Evolutionary conservation across 2,113 vertebrate species (phyloP).

Genomic region (Suncus etruscus): DNA sequence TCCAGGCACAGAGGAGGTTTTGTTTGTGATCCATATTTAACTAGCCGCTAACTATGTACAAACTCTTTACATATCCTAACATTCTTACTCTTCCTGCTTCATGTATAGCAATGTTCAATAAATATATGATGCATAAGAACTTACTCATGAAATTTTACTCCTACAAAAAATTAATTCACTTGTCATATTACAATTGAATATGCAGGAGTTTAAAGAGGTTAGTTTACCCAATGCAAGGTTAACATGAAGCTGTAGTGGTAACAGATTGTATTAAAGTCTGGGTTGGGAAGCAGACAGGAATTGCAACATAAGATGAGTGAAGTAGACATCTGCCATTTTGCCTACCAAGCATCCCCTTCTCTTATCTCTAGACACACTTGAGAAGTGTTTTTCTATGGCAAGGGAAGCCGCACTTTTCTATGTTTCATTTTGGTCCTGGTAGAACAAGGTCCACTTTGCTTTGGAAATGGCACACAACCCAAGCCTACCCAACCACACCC

Average conservation of each 20-base stretch:
- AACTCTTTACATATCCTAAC: not conserved
- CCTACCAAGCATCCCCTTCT: not conserved
- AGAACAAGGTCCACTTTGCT: slow-evolving; percentile 38
- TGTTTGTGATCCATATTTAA: not conserved
- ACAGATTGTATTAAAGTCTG: not conserved
- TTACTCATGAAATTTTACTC: slow-evolving; percentile 47
- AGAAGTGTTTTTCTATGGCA: not conserved
- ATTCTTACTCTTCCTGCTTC: not conserved
- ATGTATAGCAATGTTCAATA: not conserved
- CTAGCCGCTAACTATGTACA: slow-evolving; percentile 13
- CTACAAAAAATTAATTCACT: slow-evolving; percentile 29
- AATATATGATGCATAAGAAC: slow-evolving; percentile 1
- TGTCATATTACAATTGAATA: slow-evolving; percentile 40
- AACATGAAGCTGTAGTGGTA: not conserved
- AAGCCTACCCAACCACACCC: not conserved
- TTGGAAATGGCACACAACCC: not conserved
- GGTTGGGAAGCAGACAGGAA: not conserved
- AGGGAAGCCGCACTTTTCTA: not conserved
- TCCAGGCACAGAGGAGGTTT: slow-evolving; percentile 6
- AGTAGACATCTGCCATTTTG: slow-evolving; percentile 13
- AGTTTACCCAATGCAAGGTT: not conserved
- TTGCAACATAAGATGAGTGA: not conserved
- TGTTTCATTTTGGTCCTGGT: not conserved
- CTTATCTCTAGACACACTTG: slow-evolving; percentile 33
- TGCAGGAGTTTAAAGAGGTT: not conserved